phyloP scores from a whole-genome alignment of 1,140 invertebrate genomes.

The Solen grandis region DNA sequence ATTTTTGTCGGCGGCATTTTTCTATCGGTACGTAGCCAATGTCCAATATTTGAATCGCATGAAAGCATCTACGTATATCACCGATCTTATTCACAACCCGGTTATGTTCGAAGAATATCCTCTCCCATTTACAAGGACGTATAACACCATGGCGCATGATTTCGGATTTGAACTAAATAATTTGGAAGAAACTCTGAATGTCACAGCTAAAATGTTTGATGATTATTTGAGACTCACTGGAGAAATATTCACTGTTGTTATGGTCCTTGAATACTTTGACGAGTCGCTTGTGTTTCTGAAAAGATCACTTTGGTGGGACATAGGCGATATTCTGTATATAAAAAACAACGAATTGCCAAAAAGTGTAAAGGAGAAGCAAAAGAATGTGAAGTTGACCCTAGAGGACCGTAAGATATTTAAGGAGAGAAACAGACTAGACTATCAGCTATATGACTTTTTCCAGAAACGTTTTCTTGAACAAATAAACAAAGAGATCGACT shows the following conservation, averaged over 20 bases:
- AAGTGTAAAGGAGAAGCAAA: not conserved
- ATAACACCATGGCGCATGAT: conserved; percentile 8
- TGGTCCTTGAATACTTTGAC: conserved; percentile 15
- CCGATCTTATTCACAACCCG: conserved; percentile 42
- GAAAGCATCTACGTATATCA: conserved; percentile 22
- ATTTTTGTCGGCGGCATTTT: not conserved
- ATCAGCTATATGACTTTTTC: too few relatives aligned
- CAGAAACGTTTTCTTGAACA: too few relatives aligned
- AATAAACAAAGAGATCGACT: too few relatives aligned
- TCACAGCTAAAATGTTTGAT: conserved; percentile 3
- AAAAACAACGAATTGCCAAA: conserved; percentile 11
- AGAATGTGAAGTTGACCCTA: not conserved
- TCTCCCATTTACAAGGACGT: conserved; percentile 45
- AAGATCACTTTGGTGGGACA: conserved; percentile 1
- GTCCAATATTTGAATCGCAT: not conserved
- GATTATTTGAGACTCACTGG: conserved; percentile 43
- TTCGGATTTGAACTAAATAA: conserved; percentile 2
- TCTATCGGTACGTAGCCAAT: not conserved
- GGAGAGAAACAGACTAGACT: too few relatives aligned
- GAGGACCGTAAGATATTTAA: conserved; percentile 19
- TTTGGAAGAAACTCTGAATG: not conserved
- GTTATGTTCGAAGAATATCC: conserved; percentile 27
- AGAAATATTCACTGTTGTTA: not conserved
- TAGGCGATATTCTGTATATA: not conserved
- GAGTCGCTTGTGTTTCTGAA: conserved; percentile 17